Base-by-base conservation (phyloP, 1,140 invertebrate genomes). In the Anoplolepis gracilipes region DNA sequence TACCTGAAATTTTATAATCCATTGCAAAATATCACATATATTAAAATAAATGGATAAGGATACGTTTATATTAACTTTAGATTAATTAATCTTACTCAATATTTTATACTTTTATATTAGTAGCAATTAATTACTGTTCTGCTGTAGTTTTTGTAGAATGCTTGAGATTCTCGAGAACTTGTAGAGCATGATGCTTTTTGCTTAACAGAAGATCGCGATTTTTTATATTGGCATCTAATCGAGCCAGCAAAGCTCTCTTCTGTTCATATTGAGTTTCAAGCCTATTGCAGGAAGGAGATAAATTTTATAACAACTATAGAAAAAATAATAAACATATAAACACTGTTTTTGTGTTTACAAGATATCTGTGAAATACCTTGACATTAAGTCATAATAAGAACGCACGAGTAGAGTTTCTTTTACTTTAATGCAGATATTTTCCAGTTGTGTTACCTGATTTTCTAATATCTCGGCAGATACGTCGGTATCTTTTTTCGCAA, bases 231-330 rank as follows among this genome's bases (percentile, higher is more conserved):
- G 94, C 88, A 4, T 95, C 92, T 42, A 96, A 94, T 84, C 96
- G 94, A 42, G 93, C 92, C 61, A 93, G 88, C 39, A 97, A 90
- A 19, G 95, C 92, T 36, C 22, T 64, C 16, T 81, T 75, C 2
- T 90, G 88, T 39, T 94, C 94, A 19, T 92, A 88, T 90, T 96
- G 96, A 85, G 96, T 95, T 87, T 96, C 94, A 25, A 97, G 91
- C 88, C 96, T 96, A 95, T 93, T 3, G 49, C 95, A 95, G 69
- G 7, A 61, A 62, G 1, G 10, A 84, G 42, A 65, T 36, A 49
- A 1, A 67, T 65, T 65, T 53, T 78, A 53, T 33, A 79, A n/a
- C 1, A 39, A n/a, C 3, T 33, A 4, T 33, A 3, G 1, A 69
- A 8, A 16, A 28, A 55, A 53, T 69, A 36, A 36, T 36, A 36